phyloP scores from a whole-genome alignment of 2,113 vertebrate species.

The Melanostigma gelatinosum region DNA sequence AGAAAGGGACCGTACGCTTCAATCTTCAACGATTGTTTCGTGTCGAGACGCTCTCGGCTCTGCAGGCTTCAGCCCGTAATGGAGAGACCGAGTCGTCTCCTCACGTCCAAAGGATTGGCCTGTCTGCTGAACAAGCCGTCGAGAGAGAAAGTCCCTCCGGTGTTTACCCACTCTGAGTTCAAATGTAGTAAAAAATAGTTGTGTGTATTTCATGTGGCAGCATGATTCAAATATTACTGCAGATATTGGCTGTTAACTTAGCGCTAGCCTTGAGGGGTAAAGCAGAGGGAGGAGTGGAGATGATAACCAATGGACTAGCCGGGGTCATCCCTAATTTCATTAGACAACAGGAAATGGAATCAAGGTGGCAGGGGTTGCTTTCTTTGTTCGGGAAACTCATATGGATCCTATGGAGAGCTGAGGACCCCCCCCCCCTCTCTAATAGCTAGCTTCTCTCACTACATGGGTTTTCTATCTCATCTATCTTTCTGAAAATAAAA shows the following conservation, averaged over 20 bases:
- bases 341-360: conserved; percentile 61
- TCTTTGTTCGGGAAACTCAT: conserved; percentile 47
- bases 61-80: background rate
- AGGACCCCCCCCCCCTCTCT: background rate
- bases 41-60: conserved; percentile 3
- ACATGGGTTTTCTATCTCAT: background rate
- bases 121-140: conserved; percentile 12
- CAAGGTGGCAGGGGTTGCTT: conserved; percentile 26
- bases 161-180: background rate
- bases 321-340: conserved; percentile 66
- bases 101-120: background rate
- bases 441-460: background rate
- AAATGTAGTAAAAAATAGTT: background rate
- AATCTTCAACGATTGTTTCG: conserved; percentile 11
- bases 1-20: background rate
- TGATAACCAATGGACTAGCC: conserved; percentile 53
- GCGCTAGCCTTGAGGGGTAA: background rate
- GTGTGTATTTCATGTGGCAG: background rate
- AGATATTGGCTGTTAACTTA: background rate
- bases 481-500: background rate
- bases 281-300: conserved; percentile 27
- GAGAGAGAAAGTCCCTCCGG: background rate
- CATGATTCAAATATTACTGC: background rate
- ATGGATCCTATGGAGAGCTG: conserved; percentile 10
- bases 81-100: background rate